Evolutionary conservation across 2,888 invertebrate species (phyloP), one percentile per base, ranked within the genome.

Genomic region (Candidula unifasciata): DNA sequence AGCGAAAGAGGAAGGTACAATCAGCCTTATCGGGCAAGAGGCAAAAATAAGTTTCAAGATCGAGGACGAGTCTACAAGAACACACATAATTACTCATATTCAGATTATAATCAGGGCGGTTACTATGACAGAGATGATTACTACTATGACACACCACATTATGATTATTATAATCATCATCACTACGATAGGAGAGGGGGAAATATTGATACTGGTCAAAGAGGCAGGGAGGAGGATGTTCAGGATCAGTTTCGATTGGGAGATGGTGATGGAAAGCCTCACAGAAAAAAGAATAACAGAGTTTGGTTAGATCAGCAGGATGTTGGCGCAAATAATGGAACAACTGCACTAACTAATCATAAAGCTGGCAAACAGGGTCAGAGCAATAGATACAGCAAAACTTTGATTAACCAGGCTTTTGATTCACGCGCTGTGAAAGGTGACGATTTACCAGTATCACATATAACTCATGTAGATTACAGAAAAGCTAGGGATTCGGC

Each of bases 181-280:
- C 8, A n/a, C 57, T 54, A 16, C 18, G 44, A 57, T 35, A 68
- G 37, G 44, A 18, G 80, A n/a, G 37, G 71, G 1, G 33, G 24
- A 44, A 3, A 33, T 52, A 30, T 3, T 16, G 30, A 71, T 57
- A 30, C 2, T 35, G 57, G 30, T 35, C 57, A 54, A 6, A 37
- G 71, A 57, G 54, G 71, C 33, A 33, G 71, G 54, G 71, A 57
- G n/a, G 44, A 21, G 13, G 35, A 33, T 33, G 54, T 52, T 80
- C 54, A 80, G 8, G 27, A 57, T 71, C 71, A 71, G 13, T 71
- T 69, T 24, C 54, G 37, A 35, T 57, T 80, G 57, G 80, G 80
- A 37, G 60, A 80, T 71, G 80, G 80, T 24, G 80, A 80, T 80
- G 80, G 80, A n/a, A 80, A 80, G 37, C 71, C 37, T 44, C 54